phyloP scores from a whole-genome alignment of 2,888 invertebrate genomes.

The Heterodera filipjevi region DNA sequence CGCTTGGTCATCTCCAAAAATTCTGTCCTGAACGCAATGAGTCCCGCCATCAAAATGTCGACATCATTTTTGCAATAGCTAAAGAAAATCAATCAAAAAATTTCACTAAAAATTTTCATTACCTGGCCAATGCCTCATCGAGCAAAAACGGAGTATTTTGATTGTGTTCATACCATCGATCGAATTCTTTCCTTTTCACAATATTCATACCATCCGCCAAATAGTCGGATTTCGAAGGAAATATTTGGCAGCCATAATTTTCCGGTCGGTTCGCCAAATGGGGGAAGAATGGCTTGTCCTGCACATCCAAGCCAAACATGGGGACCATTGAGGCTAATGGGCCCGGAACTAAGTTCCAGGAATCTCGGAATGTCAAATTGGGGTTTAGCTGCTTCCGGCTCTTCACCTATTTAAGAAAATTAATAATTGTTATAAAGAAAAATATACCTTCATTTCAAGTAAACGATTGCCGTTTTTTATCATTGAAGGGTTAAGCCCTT shows the following conservation, averaged over 20 bases:
- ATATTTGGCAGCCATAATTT: not conserved
- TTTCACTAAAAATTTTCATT: no score
- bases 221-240: not conserved
- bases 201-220: constrained; percentile 10
- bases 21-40: not conserved
- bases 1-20: not conserved
- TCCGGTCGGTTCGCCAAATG: not conserved
- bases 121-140: constrained; percentile 3
- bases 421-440: not conserved
- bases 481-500: constrained; percentile 5
- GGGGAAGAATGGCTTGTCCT: constrained; percentile 19
- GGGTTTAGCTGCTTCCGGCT: not conserved
- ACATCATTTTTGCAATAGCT: not conserved
- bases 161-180: constrained; percentile 5
- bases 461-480: constrained; percentile 4
- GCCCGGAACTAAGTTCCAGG: constrained; percentile 13
- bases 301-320: constrained; percentile 20
- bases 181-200: constrained; percentile 2
- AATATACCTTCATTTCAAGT: constrained; percentile 2
- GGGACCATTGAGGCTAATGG: constrained; percentile 15
- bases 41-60: not conserved
- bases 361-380: constrained; percentile 9
- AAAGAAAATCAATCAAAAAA: no score
- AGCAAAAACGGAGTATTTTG: constrained; percentile 2
- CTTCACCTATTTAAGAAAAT: not conserved